Conservation (phyloP, 2,888 invertebrate species). For the Drosophila phalerata region DNA sequence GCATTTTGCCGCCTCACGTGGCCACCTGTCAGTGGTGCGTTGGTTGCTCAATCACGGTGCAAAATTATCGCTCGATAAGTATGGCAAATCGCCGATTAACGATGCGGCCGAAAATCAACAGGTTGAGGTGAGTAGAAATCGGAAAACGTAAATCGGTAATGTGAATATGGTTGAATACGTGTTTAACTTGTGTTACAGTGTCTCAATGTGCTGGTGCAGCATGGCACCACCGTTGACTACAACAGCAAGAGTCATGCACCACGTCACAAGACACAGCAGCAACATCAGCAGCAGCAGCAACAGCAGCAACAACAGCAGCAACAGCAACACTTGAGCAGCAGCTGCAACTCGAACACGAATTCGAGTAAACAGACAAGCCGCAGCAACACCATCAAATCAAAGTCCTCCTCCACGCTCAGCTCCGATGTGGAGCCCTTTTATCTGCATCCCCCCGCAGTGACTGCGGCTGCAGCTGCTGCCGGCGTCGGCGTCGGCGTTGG, state of each 20-base stretch:
- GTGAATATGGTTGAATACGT: not conserved
- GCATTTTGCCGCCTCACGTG: slow-evolving; percentile 95
- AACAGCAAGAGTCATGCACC: slow-evolving; percentile 78
- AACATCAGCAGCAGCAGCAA: slow-evolving; percentile 52
- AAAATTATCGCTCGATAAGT: slow-evolving; percentile 92
- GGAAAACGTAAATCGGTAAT: not conserved
- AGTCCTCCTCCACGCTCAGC: slow-evolving; percentile 85
- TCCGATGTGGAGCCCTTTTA: slow-evolving; percentile 90
- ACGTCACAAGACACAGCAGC: slow-evolving; percentile 70
- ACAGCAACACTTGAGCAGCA: slow-evolving; percentile 71
- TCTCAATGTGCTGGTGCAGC: slow-evolving; percentile 92
- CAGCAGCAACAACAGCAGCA: slow-evolving; percentile 65
- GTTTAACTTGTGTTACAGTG: slow-evolving; percentile 87
- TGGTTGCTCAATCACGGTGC: slow-evolving; percentile 95
- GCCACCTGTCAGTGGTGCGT: slow-evolving; percentile 92
- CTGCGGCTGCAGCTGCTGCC: slow-evolving; percentile 48
- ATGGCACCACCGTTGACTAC: slow-evolving; percentile 90
- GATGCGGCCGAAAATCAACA: slow-evolving; percentile 97
- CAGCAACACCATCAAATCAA: slow-evolving; percentile 85
- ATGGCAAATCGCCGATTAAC: slow-evolving; percentile 95
- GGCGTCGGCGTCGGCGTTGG: slow-evolving; percentile 33
- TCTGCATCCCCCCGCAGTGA: slow-evolving; percentile 89
- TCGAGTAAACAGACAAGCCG: slow-evolving; percentile 84
- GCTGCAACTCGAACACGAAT: slow-evolving; percentile 81
- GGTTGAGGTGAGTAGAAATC: slow-evolving; percentile 89